Evolutionary conservation across 2,113 vertebrate species (phyloP), one percentile per base, ranked within the genome.

Genomic region (Pelusios castaneus): DNA sequence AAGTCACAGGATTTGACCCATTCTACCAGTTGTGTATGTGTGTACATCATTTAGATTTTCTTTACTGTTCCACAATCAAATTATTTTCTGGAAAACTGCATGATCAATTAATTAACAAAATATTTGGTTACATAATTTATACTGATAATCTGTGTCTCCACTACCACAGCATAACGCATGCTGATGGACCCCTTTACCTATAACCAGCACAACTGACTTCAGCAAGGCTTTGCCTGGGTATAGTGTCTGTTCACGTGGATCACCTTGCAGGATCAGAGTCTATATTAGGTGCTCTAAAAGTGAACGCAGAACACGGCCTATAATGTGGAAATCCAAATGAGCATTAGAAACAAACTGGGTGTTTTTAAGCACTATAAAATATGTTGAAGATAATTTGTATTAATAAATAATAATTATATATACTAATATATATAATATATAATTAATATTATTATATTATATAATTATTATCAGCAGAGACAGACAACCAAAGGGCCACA

Each of bases 311-410:
- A 94, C 54, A 91, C 84, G 82, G 84, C 60, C 82, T 58, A 92
- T 54, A 45, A 95, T 95, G 77, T 31, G 86, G 73, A 96, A 96
- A 94, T 78, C 31, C 25, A 93, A 97, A 96, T 77, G 93, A 94
- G 91, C 54, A 92, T 1, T 63, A 86, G 92, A 93, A 93, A 93
- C 84, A 76, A 87, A 94, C 82, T 82, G 70, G 91, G 91, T 77
- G 84, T 84, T 89, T 82, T 81, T 76, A 90, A 96, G 89, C 24
- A 82, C 91, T 82, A 84, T 3, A 89, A 2, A 43, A 49, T 54
- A 85, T 2, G 7, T 5, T 55, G 43, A n/a, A 75, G 80, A 87
- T 17, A 24, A 4, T n/a, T n/a, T n/a, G n/a, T n/a, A n/a, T n/a
- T n/a, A n/a, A n/a, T n/a, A n/a, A n/a, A n/a, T n/a, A n/a, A n/a